Percentiles rank a stretch among this genome's conserved stretches.
Evolutionary conservation across 1,140 invertebrate species (phyloP).

Genomic region (Artemia franciscana): DNA sequence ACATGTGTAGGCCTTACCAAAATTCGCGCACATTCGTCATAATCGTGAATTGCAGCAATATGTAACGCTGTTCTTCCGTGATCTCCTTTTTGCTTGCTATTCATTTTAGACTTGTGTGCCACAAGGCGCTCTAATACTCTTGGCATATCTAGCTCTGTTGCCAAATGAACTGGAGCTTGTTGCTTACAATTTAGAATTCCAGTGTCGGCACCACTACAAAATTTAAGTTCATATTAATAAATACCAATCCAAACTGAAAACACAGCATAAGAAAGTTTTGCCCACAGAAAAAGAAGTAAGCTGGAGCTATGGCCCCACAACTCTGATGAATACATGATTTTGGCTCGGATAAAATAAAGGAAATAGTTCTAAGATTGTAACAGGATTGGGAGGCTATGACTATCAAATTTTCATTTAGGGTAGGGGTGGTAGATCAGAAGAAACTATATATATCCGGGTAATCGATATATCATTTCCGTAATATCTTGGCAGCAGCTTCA

Average conservation of each 20-base stretch:
- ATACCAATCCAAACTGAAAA: too few species aligned
- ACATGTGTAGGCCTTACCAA: constrained; percentile 44
- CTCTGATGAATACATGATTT: too few species aligned
- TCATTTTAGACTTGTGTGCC: constrained; percentile 34
- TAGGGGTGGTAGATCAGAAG: too few species aligned
- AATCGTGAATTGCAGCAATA: constrained; percentile 53
- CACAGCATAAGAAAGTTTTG: not conserved
- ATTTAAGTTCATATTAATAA: too few species aligned
- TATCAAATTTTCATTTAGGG: too few species aligned
- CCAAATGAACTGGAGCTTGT: constrained; percentile 50
- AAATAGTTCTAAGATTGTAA: not conserved
- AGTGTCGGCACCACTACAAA: constrained; percentile 35
- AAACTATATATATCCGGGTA: too few species aligned
- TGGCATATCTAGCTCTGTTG: constrained; percentile 45
- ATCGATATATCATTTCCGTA: too few species aligned
- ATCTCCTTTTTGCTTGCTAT: constrained; percentile 45
- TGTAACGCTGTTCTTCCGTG: constrained; percentile 53
- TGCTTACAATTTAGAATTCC: constrained; percentile 44
- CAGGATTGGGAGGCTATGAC: too few species aligned
- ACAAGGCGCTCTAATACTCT: constrained; percentile 37
- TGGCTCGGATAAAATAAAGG: too few species aligned
- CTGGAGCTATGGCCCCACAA: too few species aligned
- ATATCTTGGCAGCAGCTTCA: too few species aligned
- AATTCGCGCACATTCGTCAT: constrained; percentile 47
- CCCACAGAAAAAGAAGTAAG: constrained; percentile 2